Evolutionary conservation across 30 jellyfish, hydroid and myxozoan species (phyloP), one percentile per base, ranked within the genome.

Genomic region (Clytia hemisphaerica): DNA sequence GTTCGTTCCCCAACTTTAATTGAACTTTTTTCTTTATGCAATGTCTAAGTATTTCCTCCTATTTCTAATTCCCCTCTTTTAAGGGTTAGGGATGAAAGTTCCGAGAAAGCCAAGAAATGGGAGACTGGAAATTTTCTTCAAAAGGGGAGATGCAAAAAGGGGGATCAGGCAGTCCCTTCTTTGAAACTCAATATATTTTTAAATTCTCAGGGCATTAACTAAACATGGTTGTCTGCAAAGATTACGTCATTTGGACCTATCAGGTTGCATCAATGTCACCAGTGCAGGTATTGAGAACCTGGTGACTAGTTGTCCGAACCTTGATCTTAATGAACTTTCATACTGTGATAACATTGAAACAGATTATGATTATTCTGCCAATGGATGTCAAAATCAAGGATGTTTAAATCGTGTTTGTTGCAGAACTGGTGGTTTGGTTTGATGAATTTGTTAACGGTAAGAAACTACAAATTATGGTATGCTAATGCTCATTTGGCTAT

Each of bases 271-370:
- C 33, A 75, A 79, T 53, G 83, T 88, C 38, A 79, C 93, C n/a
- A 85, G 82, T 2, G 84, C 48, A 12, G 97, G 90, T 36, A 67
- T 88, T 9, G 45, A 40, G 18, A 92, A 79, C 24, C 53, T 88
- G 50, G 84, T 88, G 25, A 62, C 38, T 42, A 79, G 79, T 0
- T 88, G 94, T 33, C 32, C 76, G 30, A 57, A 61, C n/a, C 65
- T 88, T 37, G 83, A 75, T 30, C 79, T 80, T 32, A 73, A 71
- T 32, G 93, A 79, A 47, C 82, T 88, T 4, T 88, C 26, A 44
- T 88, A 88, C 58, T 88, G 97, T 61, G 97, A 88, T 74, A 88
- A 88, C 49, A 71, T 88, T 58, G 97, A 80, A 64, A 94, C 89
- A 12, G 92, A 88, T 0, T 88, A 44, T 46, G 51, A 83, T 4